Base-by-base conservation (phyloP, 1,140 invertebrate species). In the Acromyrmex charruanus region DNA sequence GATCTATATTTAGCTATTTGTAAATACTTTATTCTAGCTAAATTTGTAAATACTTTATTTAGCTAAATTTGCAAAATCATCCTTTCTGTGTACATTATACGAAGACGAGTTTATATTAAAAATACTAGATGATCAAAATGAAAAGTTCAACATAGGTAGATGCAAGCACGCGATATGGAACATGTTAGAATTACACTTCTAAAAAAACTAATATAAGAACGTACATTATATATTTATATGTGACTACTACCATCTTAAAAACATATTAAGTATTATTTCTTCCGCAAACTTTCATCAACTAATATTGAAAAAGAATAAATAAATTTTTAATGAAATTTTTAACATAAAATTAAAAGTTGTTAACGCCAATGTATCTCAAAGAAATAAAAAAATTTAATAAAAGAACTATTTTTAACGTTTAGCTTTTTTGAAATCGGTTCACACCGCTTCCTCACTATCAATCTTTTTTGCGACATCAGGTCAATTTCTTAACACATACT, bases 401-500 rank as follows among this genome's bases (percentile, higher is more conserved):
- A n/a, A 10, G 7, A 63, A 25, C 18, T 25, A 74, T 49, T 82
- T 74, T 82, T 74, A 82, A 71, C 21, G 53, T 71, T 10, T 49
- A 58, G 25, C 25, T 82, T 72, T 6, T 7, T 59, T 18, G 18
- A 72, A 18, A 74, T 61, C 58, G 25, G 3, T 49, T 74, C 35
- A 12, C 68, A 35, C 25, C 35, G 51, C 66, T 65, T 77, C 74
- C 58, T 88, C 87, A 69, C 75, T 58, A 69, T 49, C 74, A 65
- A 81, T 86, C 71, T 85, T 89, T 89, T 89, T 90, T 77, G 74
- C 21, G 3, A 31, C 35, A 65, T 65, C 51, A 53, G 53, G 80
- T 86, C 89, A 90, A 90, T 90, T 90, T 90, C 89, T 90, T 88
- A 81, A 90, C 89, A 90, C 88, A 90, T 86, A 65, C 85, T 90